Evolutionary conservation across 2,113 vertebrate species (phyloP).

Genomic region (Daubentonia madagascariensis): DNA sequence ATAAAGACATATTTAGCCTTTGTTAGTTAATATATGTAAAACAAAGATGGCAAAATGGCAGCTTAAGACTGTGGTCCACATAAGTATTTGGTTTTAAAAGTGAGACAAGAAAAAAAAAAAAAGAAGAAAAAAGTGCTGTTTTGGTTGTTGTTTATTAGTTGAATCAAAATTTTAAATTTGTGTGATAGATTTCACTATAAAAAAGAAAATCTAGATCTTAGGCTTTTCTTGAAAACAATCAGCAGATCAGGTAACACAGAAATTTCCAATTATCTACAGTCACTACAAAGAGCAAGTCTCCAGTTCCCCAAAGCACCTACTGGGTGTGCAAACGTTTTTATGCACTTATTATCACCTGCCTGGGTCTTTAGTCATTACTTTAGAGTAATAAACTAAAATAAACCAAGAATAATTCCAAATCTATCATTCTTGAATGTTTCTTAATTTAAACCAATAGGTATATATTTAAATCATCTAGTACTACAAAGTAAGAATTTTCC

Average conservation of each 20-base stretch:
- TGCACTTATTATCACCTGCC: background rate
- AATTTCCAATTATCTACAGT: background rate
- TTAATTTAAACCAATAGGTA: background rate
- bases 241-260: background rate
- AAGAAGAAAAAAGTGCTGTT: background rate
- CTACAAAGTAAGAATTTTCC: background rate
- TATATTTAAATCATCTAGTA: background rate
- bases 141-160: background rate
- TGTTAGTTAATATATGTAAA: slow-evolving; percentile 30
- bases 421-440: background rate
- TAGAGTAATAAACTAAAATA: background rate
- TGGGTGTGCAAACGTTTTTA: background rate
- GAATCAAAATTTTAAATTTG: slow-evolving; percentile 32
- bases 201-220: background rate
- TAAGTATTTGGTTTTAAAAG: background rate
- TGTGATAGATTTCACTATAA: background rate
- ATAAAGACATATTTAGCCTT: background rate
- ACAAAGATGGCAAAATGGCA: background rate
- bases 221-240: background rate
- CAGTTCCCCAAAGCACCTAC: background rate
- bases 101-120: background rate
- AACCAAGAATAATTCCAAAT: background rate
- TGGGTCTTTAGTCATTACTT: background rate
- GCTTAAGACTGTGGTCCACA: background rate
- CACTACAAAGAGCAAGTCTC: background rate